These are phyloP conservation scores for Hyperopisus bebe DNA, from an alignment of 2,113 vertebrate genomes.

Conservation along the genomic window DNA sequence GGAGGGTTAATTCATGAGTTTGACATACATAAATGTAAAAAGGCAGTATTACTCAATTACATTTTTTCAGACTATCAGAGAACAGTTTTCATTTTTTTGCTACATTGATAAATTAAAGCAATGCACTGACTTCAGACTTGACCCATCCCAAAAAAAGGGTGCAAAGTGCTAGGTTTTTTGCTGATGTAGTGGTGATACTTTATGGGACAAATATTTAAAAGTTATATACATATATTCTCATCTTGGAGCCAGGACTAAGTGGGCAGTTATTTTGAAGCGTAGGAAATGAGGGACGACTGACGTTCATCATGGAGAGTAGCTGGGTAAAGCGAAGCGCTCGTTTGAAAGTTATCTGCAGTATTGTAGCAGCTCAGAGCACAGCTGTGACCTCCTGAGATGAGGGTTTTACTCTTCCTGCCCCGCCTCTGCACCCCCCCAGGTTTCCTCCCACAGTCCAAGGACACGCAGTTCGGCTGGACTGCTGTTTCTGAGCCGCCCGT, in stretches of 20 bases:
- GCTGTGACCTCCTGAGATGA: background rate
- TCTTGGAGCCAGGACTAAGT: background rate
- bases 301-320: background rate
- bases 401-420: background rate
- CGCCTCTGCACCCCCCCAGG: background rate
- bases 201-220: background rate
- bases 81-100: background rate
- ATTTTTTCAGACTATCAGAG: background rate
- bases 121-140: background rate
- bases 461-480: background rate
- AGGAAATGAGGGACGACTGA: background rate
- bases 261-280: background rate
- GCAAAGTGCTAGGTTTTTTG: background rate
- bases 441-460: constrained; percentile 5
- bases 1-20: background rate
- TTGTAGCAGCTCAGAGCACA: background rate
- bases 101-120: background rate
- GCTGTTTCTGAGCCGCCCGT: background rate
- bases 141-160: background rate
- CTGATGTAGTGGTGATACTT: background rate
- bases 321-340: background rate
- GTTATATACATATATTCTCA: background rate
- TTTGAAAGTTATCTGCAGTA: background rate
- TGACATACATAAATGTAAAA: background rate
- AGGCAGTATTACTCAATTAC: background rate